Percentiles rank a stretch among this genome's conserved stretches.
phyloP scores from a whole-genome alignment of 2,797 vertebrate species.

The Hylomyscus alleni region DNA sequence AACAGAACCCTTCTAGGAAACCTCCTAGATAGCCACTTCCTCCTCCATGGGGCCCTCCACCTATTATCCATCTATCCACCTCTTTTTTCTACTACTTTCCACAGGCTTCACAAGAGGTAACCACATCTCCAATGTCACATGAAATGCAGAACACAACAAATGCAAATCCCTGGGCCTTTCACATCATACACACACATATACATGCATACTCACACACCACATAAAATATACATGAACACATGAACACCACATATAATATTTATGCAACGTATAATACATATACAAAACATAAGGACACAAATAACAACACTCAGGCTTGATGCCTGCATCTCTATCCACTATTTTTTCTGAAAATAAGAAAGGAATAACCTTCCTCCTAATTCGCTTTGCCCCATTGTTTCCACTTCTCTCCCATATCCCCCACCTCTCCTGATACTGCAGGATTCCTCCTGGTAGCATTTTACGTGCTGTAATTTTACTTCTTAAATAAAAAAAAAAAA shows the following conservation, averaged over 20 bases:
- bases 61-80: neutral
- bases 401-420: too few relatives aligned
- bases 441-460: neutral
- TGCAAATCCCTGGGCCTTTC: neutral
- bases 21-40: neutral
- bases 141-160: neutral
- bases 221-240: neutral
- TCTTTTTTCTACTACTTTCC: neutral
- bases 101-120: neutral
- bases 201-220: neutral
- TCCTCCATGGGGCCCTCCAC: neutral
- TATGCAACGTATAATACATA: too few relatives aligned
- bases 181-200: neutral
- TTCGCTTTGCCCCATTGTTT: accelerated
- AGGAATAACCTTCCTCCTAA: accelerated
- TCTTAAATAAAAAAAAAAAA: conserved; percentile 13
- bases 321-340: neutral
- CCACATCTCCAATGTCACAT: neutral
- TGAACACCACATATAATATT: neutral
- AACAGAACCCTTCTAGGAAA: neutral
- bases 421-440: accelerated
- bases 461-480: neutral
- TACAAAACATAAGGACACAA: neutral
- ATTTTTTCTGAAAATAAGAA: neutral
- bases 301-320: neutral